These are phyloP conservation scores for Syrrhaptes paradoxus DNA, from an alignment of 2,113 vertebrate genomes.

Conservation along the genomic window DNA sequence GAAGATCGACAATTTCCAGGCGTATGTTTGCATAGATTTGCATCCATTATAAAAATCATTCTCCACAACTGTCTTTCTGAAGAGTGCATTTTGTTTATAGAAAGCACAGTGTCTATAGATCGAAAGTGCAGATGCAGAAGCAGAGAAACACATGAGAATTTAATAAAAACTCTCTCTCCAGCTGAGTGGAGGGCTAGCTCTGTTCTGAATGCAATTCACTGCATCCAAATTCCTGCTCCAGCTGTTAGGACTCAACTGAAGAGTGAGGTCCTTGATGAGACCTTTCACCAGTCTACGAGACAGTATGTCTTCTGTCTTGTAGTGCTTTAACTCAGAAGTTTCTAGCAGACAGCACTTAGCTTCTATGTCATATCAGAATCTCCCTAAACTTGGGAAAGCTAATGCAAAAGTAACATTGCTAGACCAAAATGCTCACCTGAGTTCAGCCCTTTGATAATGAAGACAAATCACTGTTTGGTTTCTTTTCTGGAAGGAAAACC, in stretches of 20 bases:
- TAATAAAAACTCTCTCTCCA: neutral
- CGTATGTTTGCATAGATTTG: neutral
- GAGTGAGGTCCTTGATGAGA: neutral
- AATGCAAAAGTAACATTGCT: neutral
- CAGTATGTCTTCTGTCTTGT: neutral
- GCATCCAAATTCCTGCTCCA: neutral
- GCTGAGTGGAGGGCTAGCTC: neutral
- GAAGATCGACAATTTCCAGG: neutral
- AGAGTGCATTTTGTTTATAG: neutral
- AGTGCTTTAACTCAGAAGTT: neutral
- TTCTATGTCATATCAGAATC: neutral
- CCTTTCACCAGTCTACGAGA: neutral
- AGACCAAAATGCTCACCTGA: neutral
- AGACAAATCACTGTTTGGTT: neutral
- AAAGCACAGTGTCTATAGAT: neutral
- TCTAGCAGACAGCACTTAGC: neutral
- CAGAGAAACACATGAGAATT: neutral
- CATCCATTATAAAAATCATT: neutral
- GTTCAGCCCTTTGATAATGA: neutral
- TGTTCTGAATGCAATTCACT: neutral
- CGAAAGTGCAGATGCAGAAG: neutral
- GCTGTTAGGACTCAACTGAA: neutral
- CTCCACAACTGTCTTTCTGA: neutral
- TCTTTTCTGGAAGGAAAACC: neutral
- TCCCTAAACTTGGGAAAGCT: neutral